phyloP scores from a whole-genome alignment of 1,140 invertebrate genomes.

The Cepaea nemoralis region DNA sequence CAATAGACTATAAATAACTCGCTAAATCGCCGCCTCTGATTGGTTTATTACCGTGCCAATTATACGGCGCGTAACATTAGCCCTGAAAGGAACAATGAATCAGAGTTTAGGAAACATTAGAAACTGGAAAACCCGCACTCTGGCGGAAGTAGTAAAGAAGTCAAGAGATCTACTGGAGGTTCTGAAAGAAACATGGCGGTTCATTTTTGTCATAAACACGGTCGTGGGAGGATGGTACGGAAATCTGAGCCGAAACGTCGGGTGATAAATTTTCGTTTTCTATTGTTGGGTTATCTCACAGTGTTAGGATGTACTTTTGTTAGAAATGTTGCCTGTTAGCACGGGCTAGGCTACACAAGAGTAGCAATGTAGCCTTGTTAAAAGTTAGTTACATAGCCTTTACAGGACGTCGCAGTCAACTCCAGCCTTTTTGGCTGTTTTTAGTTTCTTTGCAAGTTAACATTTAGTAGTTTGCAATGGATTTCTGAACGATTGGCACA shows the following conservation, averaged over 20 bases:
- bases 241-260: neutral
- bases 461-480: too few species aligned
- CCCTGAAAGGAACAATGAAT: neutral
- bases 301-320: too few species aligned
- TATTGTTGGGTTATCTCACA: too few species aligned
- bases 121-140: slow-evolving; percentile 18
- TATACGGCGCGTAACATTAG: slow-evolving; percentile 18
- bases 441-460: too few species aligned
- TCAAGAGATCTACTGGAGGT: neutral
- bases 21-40: slow-evolving; percentile 9
- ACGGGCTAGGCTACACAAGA: too few species aligned
- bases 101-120: slow-evolving; percentile 25
- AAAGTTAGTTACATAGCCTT: too few species aligned
- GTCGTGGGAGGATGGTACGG: neutral
- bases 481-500: too few species aligned
- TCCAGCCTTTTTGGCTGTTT: too few species aligned
- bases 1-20: neutral
- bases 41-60: slow-evolving; percentile 26
- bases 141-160: slow-evolving; percentile 18
- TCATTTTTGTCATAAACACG: neutral
- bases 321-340: too few species aligned
- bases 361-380: too few species aligned
- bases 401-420: too few species aligned
- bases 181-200: neutral
- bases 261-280: neutral